These are phyloP conservation scores for Pterocles orientalis DNA, from an alignment of 2,113 vertebrate species.

Conservation along the genomic window DNA sequence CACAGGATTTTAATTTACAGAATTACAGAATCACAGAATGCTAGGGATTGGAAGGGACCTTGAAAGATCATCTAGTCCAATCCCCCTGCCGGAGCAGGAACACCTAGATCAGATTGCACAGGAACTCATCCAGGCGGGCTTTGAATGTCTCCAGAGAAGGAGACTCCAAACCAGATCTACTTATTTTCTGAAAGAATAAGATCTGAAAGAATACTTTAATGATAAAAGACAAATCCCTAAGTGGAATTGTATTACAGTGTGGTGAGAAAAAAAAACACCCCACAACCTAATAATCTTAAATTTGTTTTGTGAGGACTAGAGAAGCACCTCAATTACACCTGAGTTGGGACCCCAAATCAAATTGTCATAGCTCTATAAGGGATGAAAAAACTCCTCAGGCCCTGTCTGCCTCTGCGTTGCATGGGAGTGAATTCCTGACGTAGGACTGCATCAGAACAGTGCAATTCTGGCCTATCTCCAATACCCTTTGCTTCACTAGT, in stretches of 20 bases:
- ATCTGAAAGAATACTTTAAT: not conserved
- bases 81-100: no score
- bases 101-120: no score
- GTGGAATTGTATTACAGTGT: not conserved
- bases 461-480: not conserved
- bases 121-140: no score
- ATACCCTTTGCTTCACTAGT: not conserved
- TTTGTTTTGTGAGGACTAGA: not conserved
- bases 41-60: no score
- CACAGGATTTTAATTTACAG: not conserved
- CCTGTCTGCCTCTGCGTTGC: not conserved
- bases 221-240: not conserved
- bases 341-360: not conserved
- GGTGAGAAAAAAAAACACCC: not conserved
- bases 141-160: no score
- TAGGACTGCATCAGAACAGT: not conserved
- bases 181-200: not conserved
- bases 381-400: not conserved
- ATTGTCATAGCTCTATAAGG: not conserved
- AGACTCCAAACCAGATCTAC: not conserved
- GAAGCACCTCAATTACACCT: not conserved
- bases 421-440: not conserved
- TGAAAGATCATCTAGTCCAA: no score
- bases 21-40: no score
- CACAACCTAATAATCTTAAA: not conserved